Base-by-base conservation (phyloP, 1,140 invertebrate genomes). In the Eriosoma lanigerum region DNA sequence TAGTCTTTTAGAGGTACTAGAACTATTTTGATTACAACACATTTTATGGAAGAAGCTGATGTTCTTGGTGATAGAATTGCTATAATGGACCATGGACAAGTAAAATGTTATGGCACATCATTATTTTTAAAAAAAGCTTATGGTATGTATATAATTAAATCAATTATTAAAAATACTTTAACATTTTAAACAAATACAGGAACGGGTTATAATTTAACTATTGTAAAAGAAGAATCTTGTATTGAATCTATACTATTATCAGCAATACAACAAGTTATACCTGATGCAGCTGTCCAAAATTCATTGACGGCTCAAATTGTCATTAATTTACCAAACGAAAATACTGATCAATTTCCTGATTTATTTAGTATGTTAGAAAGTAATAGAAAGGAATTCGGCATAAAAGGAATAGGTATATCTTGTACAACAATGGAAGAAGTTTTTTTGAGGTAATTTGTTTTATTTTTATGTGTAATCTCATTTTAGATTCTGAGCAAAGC, bases 1-100 rank as follows among this genome's bases (percentile, higher is more conserved):
- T 50, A 82, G 81, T 58, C 54, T 52, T 58, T 82, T 29, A 68
- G 81, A 26, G 78, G 78, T 64, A 62, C 80, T 2, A 81, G 82
- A 56, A 97, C 96, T 3, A 93, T 98, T 83, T 86, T 99, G 9
- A 89, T 99, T 1, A 97, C 96, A 2, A 99, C 97, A 1, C 97
- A 99, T 86, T 97, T 96, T 86, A 98, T 99, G 96, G 97, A 98
- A 86, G 97, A 99, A 88, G 97, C 97, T 6, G 97, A 99, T 87
- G 89, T 94, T n/a, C 88, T 98, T 0, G 96, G 96, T 1, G 96
- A 98, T 86, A 89, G 95, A 82, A 95, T 98, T 82, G 94, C 94
- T 4, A 97, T 98, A 76, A 92, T 98, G 89, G 90, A 94, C 56
- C 89, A 92, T 64, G 96, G 96, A 5, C 86, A 89, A 81, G 86